Evolutionary conservation across 2,888 invertebrate genomes (phyloP).

Genomic region (Tetanocera ferruginea): DNA sequence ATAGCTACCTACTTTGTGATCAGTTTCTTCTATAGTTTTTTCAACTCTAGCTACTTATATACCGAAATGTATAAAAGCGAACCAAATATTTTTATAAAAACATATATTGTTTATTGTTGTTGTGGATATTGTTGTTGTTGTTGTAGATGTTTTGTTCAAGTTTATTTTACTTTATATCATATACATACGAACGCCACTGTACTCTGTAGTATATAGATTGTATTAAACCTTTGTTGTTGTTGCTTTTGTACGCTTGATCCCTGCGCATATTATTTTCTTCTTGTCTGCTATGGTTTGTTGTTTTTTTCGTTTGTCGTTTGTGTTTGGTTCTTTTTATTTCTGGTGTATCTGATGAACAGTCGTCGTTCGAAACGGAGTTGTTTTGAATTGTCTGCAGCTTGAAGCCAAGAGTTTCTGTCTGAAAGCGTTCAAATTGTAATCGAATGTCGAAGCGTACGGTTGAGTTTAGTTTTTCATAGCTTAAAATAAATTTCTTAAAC

Average conservation of each 20-base stretch:
- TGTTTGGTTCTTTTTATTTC: constrained; percentile 36
- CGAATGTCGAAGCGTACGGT: constrained; percentile 58
- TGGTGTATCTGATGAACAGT: constrained; percentile 15
- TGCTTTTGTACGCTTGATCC: constrained; percentile 9
- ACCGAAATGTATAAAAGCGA: not conserved
- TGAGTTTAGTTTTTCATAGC: constrained; percentile 45
- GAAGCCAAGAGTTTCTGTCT: constrained; percentile 5
- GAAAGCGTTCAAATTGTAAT: constrained; percentile 56
- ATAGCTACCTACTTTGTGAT: not conserved
- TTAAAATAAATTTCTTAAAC: not conserved
- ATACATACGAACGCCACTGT: not conserved
- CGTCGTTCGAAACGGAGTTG: constrained; percentile 22
- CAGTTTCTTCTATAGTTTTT: not conserved
- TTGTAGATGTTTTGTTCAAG: not conserved
- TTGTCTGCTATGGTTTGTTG: not conserved
- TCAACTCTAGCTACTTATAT: not conserved
- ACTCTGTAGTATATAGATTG: not conserved
- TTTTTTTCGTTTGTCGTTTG: constrained; percentile 33
- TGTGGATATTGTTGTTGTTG: not conserved
- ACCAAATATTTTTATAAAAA: constrained; percentile 19
- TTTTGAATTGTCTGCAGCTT: constrained; percentile 24
- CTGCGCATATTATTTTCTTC: not conserved
- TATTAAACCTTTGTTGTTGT: constrained; percentile 8
- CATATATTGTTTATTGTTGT: constrained; percentile 9
- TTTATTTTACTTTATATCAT: not conserved